These are phyloP conservation scores for Megaustenia siamemsis DNA, from an alignment of 2,888 invertebrate genomes.

Conservation along the genomic window DNA sequence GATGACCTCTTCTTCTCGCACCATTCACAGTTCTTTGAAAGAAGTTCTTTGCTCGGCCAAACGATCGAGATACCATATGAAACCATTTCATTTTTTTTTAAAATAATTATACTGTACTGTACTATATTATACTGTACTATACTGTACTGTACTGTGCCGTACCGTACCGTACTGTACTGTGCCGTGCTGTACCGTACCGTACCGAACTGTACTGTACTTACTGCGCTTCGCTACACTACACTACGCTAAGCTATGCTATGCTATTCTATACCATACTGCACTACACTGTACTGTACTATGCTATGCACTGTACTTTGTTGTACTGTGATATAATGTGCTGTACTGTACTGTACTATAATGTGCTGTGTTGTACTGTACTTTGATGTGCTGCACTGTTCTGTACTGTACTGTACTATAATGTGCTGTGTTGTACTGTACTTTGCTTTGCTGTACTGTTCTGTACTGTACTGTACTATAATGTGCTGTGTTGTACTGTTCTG, in stretches of 20 bases:
- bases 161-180: constrained; percentile 20
- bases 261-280: no score
- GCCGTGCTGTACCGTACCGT: constrained; percentile 17
- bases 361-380: no score
- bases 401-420: no score
- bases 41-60: no score
- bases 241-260: not conserved
- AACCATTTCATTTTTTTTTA: not conserved
- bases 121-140: not conserved
- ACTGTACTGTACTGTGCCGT: not conserved
- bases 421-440: not conserved
- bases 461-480: constrained; percentile 25
- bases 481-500: not conserved
- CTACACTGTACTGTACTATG: no score
- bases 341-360: no score
- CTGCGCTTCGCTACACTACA: constrained; percentile 6
- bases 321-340: no score
- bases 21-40: no score
- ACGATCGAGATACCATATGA: not conserved
- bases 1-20: no score
- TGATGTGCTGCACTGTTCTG: no score
- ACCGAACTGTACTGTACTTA: constrained; percentile 22
- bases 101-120: not conserved
- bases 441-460: not conserved
- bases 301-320: no score